Conservation (phyloP, 1,140 invertebrate genomes). For the Gryllus bimaculatus region DNA sequence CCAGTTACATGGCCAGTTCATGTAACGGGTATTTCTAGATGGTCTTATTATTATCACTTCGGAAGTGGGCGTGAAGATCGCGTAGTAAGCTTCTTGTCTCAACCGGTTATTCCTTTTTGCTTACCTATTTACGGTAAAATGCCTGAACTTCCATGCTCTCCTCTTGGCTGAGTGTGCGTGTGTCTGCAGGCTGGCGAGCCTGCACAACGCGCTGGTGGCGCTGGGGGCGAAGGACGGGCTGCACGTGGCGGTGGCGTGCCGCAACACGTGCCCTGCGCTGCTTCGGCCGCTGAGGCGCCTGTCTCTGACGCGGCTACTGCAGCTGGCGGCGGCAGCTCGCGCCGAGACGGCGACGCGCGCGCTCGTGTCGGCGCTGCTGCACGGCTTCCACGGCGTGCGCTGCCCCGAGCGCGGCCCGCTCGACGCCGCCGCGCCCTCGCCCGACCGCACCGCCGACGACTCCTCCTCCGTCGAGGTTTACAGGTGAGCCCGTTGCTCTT, state of each 20-base stretch:
- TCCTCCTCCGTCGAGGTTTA: not conserved
- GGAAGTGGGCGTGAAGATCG: too few relatives aligned
- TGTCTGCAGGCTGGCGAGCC: slow-evolving; percentile 22
- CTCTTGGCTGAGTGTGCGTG: too few relatives aligned
- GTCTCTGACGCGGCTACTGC: slow-evolving; percentile 26
- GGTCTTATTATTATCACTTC: too few relatives aligned
- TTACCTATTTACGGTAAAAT: too few relatives aligned
- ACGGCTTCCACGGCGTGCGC: not conserved
- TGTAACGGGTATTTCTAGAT: too few relatives aligned
- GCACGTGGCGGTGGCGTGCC: slow-evolving; percentile 21
- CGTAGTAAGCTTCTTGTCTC: too few relatives aligned
- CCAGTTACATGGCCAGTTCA: too few relatives aligned
- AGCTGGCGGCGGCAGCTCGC: slow-evolving; percentile 2
- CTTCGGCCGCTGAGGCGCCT: slow-evolving; percentile 26
- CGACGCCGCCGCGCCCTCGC: not conserved
- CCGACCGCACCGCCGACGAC: not conserved
- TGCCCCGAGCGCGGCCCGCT: not conserved
- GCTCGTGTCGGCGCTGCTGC: not conserved
- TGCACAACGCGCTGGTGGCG: slow-evolving; percentile 25
- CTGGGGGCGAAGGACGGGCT: slow-evolving; percentile 22
- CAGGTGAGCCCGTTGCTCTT: not conserved
- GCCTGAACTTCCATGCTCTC: too few relatives aligned
- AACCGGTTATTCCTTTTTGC: too few relatives aligned
- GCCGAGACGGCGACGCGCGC: not conserved
- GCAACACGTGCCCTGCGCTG: slow-evolving; percentile 28